Base-by-base conservation (phyloP, 2,113 vertebrate genomes). In the Meriones unguiculatus region DNA sequence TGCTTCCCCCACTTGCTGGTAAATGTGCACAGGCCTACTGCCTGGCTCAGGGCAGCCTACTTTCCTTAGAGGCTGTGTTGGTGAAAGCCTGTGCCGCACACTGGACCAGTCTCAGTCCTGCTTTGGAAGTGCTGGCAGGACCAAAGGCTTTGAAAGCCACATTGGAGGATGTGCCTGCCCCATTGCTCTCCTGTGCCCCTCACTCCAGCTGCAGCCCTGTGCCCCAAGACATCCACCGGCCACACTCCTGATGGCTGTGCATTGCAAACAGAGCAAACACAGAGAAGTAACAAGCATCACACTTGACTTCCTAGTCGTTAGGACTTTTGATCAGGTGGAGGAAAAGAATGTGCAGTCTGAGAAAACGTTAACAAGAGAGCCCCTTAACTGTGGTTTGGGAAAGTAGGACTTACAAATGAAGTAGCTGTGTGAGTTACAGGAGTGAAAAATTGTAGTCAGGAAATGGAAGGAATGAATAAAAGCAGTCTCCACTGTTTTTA, bases 381-480 rank as follows among this genome's bases (percentile, higher is more conserved):
- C 54, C 52, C 32, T 24, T 75, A 88, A 64, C n/a, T 85, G 28
- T 10, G 18, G 89, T 72, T 72, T 65, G 77, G 17, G 90, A 80
- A 84, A 94, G 50, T 57, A 35, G 54, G 70, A 65, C 10, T 80
- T 91, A 81, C 5, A 32, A 32, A 80, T 95, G 46, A 80, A 4
- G 59, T 59, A 90, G 89, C 41, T 91, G n/a, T 64, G 28, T 18
- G 35, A 84, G 30, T 89, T 73, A 32, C 9, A 80, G 77, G 52
- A 88, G 86, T 41, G 69, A 86, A 73, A 87, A 82, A 7, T 69
- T 93, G 86, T 38, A 70, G 87, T 90, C 35, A 65, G 38, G 80
- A 41, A 70, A 28, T 69, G 70, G 57, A 80, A 6, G 41, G 78
- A 73, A 30, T 67, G 64, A 87, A 65, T 14, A 62, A 20, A 81